A percentile compares a stretch with the other conserved stretches of the same genome.
Conservation (phyloP, 2,888 invertebrate species). For the Morpho achilles region DNA sequence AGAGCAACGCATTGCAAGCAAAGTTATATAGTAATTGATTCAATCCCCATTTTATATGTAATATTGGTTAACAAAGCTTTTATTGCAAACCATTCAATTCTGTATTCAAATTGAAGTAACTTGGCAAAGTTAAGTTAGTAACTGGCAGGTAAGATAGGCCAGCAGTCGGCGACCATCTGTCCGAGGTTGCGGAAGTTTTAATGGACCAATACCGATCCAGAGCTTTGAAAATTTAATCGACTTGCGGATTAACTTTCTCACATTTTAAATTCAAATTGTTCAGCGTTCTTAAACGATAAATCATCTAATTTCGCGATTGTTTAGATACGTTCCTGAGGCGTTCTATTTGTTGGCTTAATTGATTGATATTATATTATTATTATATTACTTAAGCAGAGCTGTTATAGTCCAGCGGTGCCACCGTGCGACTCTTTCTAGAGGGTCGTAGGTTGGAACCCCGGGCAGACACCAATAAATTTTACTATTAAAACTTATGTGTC, state of each 20-base stretch:
- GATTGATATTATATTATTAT: too few relatives aligned
- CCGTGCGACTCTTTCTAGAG: too few relatives aligned
- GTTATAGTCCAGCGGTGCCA: too few relatives aligned
- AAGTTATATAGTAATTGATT: too few relatives aligned
- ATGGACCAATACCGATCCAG: slow-evolving; percentile 9
- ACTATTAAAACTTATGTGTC: too few relatives aligned
- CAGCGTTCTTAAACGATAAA: slow-evolving; percentile 3
- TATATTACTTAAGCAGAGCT: too few relatives aligned
- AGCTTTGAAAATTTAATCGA: slow-evolving; percentile 15
- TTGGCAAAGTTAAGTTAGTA: not conserved
- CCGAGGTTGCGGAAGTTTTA: slow-evolving; percentile 7
- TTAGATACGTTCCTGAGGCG: not conserved
- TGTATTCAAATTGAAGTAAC: slow-evolving; percentile 1
- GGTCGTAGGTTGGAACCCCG: too few relatives aligned
- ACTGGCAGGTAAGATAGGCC: slow-evolving; percentile 8
- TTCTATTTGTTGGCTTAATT: too few relatives aligned
- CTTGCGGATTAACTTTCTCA: slow-evolving; percentile 16
- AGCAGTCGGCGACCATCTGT: slow-evolving; percentile 4
- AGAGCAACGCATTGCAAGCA: too few relatives aligned
- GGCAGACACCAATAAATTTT: too few relatives aligned
- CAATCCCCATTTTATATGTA: too few relatives aligned
- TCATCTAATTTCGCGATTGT: slow-evolving; percentile 3
- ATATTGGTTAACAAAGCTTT: not conserved
- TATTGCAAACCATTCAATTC: not conserved
- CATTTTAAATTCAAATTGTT: slow-evolving; percentile 17